phyloP scores from a whole-genome alignment of 2,113 vertebrate species.

The Rhynchomys soricoides region DNA sequence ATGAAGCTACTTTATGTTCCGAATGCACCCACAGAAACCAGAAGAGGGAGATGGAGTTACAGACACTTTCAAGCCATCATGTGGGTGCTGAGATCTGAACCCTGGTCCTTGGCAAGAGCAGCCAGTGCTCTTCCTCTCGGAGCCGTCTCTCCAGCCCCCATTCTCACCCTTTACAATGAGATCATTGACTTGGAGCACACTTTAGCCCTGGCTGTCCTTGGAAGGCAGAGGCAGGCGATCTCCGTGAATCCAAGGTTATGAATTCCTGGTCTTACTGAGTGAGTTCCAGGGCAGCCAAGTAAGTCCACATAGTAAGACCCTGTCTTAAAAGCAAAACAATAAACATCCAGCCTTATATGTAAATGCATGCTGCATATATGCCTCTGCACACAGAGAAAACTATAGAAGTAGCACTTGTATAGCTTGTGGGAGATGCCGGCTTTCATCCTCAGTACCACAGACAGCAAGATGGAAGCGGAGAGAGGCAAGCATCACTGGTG shows the following conservation, averaged over 20 bases:
- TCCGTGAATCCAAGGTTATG: not conserved
- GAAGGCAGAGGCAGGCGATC: not conserved
- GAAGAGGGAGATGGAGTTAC: not conserved
- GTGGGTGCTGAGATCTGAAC: not conserved
- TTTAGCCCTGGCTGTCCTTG: not conserved
- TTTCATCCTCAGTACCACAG: not conserved
- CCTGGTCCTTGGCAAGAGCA: not conserved
- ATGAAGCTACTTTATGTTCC: not conserved
- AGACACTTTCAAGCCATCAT: not conserved
- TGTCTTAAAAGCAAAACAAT: not conserved
- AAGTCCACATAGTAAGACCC: not conserved
- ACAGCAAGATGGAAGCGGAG: not conserved
- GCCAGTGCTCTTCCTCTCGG: not conserved
- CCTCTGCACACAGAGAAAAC: not conserved
- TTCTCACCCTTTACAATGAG: not conserved
- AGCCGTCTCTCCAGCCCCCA: not conserved
- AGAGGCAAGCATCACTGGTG: not conserved
- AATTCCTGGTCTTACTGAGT: not conserved
- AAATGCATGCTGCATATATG: not conserved
- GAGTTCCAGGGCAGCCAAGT: not conserved
- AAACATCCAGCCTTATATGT: not conserved
- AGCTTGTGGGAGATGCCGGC: not conserved
- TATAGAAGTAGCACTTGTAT: not conserved
- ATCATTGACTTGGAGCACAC: not conserved
- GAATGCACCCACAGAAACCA: not conserved